These are phyloP conservation scores for Mamestra configurata DNA, from an alignment of 1,140 invertebrate species.

Conservation along the genomic window DNA sequence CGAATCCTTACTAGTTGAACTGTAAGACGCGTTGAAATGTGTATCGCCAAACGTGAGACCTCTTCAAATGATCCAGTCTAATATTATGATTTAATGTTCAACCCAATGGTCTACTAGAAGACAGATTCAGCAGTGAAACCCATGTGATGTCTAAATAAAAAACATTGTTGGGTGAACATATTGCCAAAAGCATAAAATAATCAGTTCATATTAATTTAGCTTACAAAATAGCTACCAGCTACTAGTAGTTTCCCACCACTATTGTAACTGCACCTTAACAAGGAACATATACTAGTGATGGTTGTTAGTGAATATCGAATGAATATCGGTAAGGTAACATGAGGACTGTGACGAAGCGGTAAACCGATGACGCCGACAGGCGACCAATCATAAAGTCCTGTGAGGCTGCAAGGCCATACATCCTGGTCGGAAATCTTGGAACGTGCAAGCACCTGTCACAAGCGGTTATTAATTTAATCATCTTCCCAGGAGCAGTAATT, in stretches of 20 bases:
- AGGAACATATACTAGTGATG: conserved; percentile 13
- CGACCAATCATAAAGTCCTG: conserved; percentile 26
- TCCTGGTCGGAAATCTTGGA: conserved; percentile 8
- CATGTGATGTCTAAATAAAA: too few relatives aligned
- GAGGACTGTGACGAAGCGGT: conserved; percentile 36
- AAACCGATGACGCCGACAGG: conserved; percentile 2
- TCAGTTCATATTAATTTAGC: background rate
- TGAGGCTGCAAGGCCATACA: conserved; percentile 4
- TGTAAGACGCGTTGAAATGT: too few relatives aligned
- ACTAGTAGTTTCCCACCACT: background rate
- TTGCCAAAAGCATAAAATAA: too few relatives aligned
- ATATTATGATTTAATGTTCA: too few relatives aligned
- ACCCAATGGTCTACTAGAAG: too few relatives aligned
- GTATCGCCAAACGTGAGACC: too few relatives aligned
- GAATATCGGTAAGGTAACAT: conserved; percentile 45
- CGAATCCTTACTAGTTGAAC: too few relatives aligned
- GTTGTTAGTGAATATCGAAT: conserved; percentile 43
- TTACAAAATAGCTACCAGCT: background rate
- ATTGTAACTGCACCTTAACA: conserved; percentile 14
- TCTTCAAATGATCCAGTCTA: too few relatives aligned
- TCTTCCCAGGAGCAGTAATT: background rate
- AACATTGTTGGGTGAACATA: too few relatives aligned
- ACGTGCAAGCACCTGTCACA: background rate
- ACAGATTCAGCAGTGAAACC: too few relatives aligned
- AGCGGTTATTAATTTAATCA: background rate